Evolutionary conservation across 1,140 invertebrate species (phyloP).

Genomic region (Bombus difficillimus): DNA sequence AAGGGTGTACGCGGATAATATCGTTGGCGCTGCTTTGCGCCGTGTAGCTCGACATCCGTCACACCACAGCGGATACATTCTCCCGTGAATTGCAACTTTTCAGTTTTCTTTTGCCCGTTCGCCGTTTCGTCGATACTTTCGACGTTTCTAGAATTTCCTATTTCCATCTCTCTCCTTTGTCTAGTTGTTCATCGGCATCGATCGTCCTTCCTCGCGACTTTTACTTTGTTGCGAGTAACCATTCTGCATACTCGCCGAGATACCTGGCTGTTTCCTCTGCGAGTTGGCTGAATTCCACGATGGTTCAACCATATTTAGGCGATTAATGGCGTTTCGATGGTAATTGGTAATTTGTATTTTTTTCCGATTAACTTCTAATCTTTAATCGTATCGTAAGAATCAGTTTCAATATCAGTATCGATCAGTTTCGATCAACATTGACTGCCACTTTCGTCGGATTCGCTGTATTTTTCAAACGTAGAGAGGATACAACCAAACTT

Average conservation of each 20-base stretch:
- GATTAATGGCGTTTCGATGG: background rate
- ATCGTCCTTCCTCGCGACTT: background rate
- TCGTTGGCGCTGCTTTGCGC: slow-evolving; percentile 37
- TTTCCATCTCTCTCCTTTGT: background rate
- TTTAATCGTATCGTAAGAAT: too few species aligned
- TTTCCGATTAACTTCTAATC: background rate
- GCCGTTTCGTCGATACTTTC: background rate
- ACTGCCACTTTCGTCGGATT: too few species aligned
- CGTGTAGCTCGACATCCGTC: slow-evolving; percentile 5
- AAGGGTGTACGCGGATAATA: slow-evolving; percentile 44
- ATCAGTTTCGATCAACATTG: too few species aligned
- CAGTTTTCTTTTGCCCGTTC: background rate
- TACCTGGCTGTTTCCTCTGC: background rate
- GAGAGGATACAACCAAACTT: too few species aligned
- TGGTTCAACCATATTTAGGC: background rate
- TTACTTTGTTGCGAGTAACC: too few species aligned
- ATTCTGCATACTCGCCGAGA: background rate
- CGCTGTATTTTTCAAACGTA: too few species aligned
- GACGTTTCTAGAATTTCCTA: background rate
- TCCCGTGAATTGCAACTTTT: slow-evolving; percentile 7
- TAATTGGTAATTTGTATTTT: background rate
- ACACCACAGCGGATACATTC: background rate
- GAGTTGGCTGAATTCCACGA: background rate
- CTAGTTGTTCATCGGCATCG: background rate
- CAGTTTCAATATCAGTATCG: too few species aligned